Base-by-base conservation (phyloP, 2,113 vertebrate genomes). In the Butastur rufipennis region DNA sequence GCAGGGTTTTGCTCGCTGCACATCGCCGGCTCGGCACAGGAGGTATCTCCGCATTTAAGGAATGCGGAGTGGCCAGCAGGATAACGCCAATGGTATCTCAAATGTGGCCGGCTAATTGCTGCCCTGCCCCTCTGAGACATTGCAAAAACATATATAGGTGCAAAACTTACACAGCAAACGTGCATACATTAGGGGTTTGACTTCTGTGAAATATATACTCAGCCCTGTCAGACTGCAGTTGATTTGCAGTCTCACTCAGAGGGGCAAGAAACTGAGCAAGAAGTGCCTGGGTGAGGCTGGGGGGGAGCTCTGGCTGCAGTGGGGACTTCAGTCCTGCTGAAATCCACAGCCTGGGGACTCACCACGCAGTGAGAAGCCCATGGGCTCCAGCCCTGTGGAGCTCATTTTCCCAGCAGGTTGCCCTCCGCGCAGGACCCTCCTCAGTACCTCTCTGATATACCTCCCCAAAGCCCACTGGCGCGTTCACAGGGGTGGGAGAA, bases 361-460 rank as follows among this genome's bases (percentile, higher is more conserved):
- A 36, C 36, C 4, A 9, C 0, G 6, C 27, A 26, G 13, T 34
- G 40, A n/a, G 52, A 52, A 1, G 13, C 21, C 38, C 6, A 10
- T 0, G 5, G 32, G n/a, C 27, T 79, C 11, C 59, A 67, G 34
- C 11, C 25, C 15, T 1, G 0, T 25, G 0, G 0, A 56, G 55
- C 13, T 43, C 34, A 7, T 22, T 45, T 45, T 52, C 59, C 53
- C 21, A 52, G 53, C 7, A 38, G 27, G 21, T 42, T 62, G 17
- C 36, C 9, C 32, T 38, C 20, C 0, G 0, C 3, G 8, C 43
- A 19, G 29, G 19, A 34, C 31, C 6, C 14, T 62, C 9, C 42
- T 23, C 2, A 0, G 34, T 32, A 29, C 19, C 20, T 45, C 27
- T 50, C 31, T 3, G 4, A 45, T n/a, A 7, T 8, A 32, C 17